Base-by-base conservation (phyloP, 2,797 vertebrate species). In the Platyrinchus mystaceus region DNA sequence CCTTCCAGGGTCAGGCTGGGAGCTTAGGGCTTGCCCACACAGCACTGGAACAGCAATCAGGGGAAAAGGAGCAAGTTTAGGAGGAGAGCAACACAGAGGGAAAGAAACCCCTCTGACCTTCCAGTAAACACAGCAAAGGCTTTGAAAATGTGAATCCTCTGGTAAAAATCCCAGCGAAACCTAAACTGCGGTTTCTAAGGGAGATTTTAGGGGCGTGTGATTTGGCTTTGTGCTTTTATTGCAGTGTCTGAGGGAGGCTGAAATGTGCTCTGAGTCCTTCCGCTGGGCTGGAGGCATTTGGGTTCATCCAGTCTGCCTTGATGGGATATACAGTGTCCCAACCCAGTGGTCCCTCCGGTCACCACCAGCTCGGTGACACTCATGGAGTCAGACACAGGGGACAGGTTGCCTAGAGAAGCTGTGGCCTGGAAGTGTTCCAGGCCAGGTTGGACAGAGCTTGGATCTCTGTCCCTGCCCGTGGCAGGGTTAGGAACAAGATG, bases 321-420 rank as follows among this genome's bases (percentile, higher is more conserved):
- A 32, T 37, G 2, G 50, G 70, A 7, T 1, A 0, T 14, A 43
- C 34, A 5, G 1, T 6, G 53, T 78, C 47, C 86, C 75, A 78
- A 4, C 46, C 71, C 59, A 2, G 27, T 0, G 6, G 47, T 75
- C 52, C 68, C 27, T 60, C 34, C 27, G 22, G 62, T 53, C 37
- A 6, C 46, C 27, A 1, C 56, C 5, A 1, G 6, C 69, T 56
- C 1, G 0, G 46, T 76, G 80, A 7, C 84, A 71, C 60, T 12
- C 3, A 0, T 4, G 9, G 53, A 5, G 63, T 58, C 71, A 4
- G 12, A 6, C 3, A 1, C 1, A 36, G 76, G 82, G 58, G 10
- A 15, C 55, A 37, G 47, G 10, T 10, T 81, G 17, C 9, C 30
- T 32, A 44, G 59, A 52, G 37, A 30, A 66, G 23, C 63, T 82